Evolutionary conservation across 1,140 invertebrate species (phyloP), one percentile per base, ranked within the genome.

Genomic region (Brachionus rubens): DNA sequence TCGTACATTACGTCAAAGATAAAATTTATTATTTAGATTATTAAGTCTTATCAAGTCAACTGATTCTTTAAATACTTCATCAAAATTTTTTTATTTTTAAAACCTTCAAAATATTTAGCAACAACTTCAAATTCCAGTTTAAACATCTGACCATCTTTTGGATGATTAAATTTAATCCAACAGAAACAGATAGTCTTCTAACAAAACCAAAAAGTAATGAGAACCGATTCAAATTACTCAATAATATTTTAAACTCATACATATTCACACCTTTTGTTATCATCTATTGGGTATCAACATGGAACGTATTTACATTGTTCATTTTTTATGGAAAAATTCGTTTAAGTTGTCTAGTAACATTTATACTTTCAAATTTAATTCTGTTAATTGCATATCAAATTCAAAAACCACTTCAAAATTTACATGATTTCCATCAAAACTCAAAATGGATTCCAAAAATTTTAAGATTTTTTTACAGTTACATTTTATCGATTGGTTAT

Each of bases 181-280:
- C n/a, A n/a, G n/a, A n/a, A n/a, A n/a, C n/a, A n/a, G n/a, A n/a
- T n/a, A n/a, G n/a, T n/a, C n/a, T n/a, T n/a, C n/a, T n/a, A n/a
- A n/a, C n/a, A n/a, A n/a, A n/a, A n/a, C n/a, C n/a, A n/a, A n/a
- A n/a, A n/a, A n/a, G n/a, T n/a, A n/a, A n/a, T n/a, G n/a, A n/a
- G n/a, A n/a, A n/a, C n/a, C 52, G 24, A 2, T 33, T 21, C 6
- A 36, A 3, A 40, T 36, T 62, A 19, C 10, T 62, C 10, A 62
- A 62, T 40, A 36, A 36, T 40, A 7, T 62, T 40, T n/a, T 62
- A 36, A 62, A 62, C 36, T 28, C n/a, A 16, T 62, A 16, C 10
- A 9, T 62, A 21, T 62, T 62, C 10, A 62, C 56, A 7, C 56
- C 56, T 62, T 40, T 62, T 16, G 33, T 62, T 16, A 40, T 62